A percentile compares a stretch with the other conserved stretches of the same genome.
phyloP scores from a whole-genome alignment of 2,888 invertebrate genomes.

The Saturnia pavonia region DNA sequence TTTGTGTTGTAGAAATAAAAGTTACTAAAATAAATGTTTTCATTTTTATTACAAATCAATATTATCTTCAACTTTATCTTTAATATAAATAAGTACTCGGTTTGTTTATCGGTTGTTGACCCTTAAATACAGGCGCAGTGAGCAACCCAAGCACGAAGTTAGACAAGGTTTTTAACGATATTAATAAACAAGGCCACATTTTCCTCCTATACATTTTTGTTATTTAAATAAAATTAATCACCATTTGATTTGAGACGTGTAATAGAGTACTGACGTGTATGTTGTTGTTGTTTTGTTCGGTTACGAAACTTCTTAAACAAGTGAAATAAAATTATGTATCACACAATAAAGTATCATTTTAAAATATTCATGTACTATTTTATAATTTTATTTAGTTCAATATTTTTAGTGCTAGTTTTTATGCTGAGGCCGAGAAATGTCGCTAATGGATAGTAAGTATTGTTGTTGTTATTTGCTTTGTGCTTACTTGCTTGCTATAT shows the following conservation, averaged over 20 bases:
- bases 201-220: not conserved
- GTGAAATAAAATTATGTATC: not conserved
- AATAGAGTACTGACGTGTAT: not conserved
- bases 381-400: slow-evolving; percentile 11
- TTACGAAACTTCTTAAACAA: not conserved
- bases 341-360: slow-evolving; percentile 16
- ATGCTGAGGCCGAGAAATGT: slow-evolving; percentile 14
- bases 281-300: not conserved
- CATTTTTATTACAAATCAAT: not conserved
- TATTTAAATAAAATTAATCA: not conserved
- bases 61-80: not conserved
- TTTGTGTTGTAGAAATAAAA: too few relatives aligned
- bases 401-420: not conserved
- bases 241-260: not conserved
- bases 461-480: not conserved
- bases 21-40: not conserved
- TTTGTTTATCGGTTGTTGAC: not conserved
- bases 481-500: not conserved
- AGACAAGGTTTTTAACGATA: too few relatives aligned
- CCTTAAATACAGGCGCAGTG: not conserved
- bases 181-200: not conserved
- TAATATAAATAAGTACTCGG: not conserved
- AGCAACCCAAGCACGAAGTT: not conserved
- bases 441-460: slow-evolving; percentile 15
- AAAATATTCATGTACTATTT: slow-evolving; percentile 15